Evolutionary conservation across 2,113 vertebrate species (phyloP), one percentile per base, ranked within the genome.

Genomic region (Cariama cristata): DNA sequence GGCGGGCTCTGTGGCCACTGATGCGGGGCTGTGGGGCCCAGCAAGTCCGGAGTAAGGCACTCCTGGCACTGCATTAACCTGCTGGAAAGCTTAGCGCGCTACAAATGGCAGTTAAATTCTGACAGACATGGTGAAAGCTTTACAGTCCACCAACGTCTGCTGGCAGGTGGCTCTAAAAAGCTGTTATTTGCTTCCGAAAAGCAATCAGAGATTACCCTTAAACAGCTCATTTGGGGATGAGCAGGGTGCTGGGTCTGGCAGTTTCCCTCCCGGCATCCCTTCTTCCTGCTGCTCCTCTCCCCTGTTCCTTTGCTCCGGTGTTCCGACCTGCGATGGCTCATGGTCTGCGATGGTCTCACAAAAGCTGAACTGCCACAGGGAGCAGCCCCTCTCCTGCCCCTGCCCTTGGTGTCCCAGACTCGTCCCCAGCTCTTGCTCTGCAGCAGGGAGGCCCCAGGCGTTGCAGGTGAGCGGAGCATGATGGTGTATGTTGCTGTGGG

Each of bases 1-100:
- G 1, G 52, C 2, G 5, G 19, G 17, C 8, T 9, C 66, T 35
- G 50, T 0, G 0, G n/a, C 32, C 14, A 3, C 52, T 0, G 1
- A 4, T 17, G 33, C 1, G 2, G 30, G 77, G 26, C 42, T 40
- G 40, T 1, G 2, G 28, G 55, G 55, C n/a, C 23, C 30, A 17
- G 40, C 0, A 5, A 40, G 63, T 16, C 23, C 1, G 4, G 30
- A 27, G n/a, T 12, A 26, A 14, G 56, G 52, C n/a, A 8, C 59
- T 58, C 15, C 62, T 45, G 42, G 38, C 45, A 30, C 71, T 27
- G 12, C 60, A 32, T 32, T 75, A 30, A 55, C 76, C 49, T 3
- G 4, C 53, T 33, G 35, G 26, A 58, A 24, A 49, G 50, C 60
- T 86, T 53, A 38, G 69, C 55, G 2, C 27, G 6, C 38, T 18